Percentiles rank a stretch among this genome's conserved stretches.
Evolutionary conservation across 2,888 invertebrate species (phyloP).

Genomic region (Ichneumon xanthorius): DNA sequence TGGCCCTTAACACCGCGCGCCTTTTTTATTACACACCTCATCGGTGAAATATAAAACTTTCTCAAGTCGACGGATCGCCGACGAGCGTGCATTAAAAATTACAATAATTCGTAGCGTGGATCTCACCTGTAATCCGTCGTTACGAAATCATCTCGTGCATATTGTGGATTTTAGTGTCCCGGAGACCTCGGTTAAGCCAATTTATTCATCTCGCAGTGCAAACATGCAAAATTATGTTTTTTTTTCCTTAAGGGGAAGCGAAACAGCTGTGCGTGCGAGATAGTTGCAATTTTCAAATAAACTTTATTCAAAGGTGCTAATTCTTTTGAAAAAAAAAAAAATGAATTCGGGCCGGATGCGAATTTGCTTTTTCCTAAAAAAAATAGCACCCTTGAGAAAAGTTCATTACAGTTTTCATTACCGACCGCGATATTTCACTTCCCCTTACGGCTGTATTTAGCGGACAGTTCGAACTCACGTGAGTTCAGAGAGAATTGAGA

Average conservation of each 20-base stretch:
- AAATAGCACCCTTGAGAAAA: too few species aligned
- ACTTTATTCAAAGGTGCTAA: too few species aligned
- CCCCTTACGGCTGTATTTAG: too few species aligned
- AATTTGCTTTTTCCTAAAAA: too few species aligned
- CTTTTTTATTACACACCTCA: slow-evolving; percentile 6
- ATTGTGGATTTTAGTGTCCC: background rate
- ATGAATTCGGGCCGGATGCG: too few species aligned
- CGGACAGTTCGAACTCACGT: too few species aligned
- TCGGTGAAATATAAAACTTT: slow-evolving; percentile 19
- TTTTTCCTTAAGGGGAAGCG: background rate
- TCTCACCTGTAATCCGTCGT: background rate
- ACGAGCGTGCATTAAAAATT: background rate
- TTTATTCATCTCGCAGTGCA: background rate
- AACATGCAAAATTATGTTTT: slow-evolving; percentile 12
- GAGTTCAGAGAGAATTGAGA: too few species aligned
- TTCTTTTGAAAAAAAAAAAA: too few species aligned
- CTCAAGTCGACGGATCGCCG: background rate
- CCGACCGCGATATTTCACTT: too few species aligned
- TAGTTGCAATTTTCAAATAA: too few species aligned
- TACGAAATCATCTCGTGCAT: slow-evolving; percentile 19
- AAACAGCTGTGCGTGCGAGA: too few species aligned
- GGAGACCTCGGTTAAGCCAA: slow-evolving; percentile 11
- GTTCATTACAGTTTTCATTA: too few species aligned
- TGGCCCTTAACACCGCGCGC: slow-evolving; percentile 4
- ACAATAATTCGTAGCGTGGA: background rate